Conservation (phyloP, 2,113 vertebrate genomes). For the Saiga tatarica region DNA sequence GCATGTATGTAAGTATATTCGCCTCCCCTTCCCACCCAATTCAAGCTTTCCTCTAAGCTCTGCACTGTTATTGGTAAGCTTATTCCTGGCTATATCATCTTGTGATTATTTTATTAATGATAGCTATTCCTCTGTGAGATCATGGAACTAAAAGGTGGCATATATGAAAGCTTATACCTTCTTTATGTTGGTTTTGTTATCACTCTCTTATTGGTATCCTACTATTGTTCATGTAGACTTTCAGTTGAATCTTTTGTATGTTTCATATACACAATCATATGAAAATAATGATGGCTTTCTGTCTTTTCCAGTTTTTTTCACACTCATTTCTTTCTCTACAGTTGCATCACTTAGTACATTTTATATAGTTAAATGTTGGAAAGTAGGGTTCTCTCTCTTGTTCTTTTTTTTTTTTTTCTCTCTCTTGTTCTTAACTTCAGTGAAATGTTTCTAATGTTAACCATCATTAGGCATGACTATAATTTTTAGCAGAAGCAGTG, state of each 20-base stretch:
- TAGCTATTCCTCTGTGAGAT: not conserved
- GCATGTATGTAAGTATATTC: not conserved
- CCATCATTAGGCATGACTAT: not conserved
- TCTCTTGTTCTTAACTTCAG: not conserved
- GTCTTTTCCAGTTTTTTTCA: not conserved
- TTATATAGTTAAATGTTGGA: not conserved
- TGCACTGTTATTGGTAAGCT: not conserved
- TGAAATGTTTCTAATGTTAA: not conserved
- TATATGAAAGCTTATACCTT: not conserved
- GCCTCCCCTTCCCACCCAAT: not conserved
- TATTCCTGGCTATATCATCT: not conserved
- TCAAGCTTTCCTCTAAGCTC: not conserved
- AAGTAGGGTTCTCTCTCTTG: not conserved
- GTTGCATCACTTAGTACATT: not conserved
- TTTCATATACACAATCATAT: not conserved
- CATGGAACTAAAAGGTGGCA: not conserved
- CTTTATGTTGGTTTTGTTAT: not conserved
- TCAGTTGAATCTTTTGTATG: not conserved
- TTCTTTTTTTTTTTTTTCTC: no score
- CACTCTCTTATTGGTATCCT: not conserved
- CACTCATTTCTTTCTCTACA: not conserved
- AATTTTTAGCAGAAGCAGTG: not conserved
- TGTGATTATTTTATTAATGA: not conserved
- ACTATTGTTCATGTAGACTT: not conserved
- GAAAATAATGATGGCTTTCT: not conserved